Percentiles rank a stretch among this genome's conserved stretches.
phyloP scores from a whole-genome alignment of 1,140 invertebrate species.

The Bombus consobrinus region DNA sequence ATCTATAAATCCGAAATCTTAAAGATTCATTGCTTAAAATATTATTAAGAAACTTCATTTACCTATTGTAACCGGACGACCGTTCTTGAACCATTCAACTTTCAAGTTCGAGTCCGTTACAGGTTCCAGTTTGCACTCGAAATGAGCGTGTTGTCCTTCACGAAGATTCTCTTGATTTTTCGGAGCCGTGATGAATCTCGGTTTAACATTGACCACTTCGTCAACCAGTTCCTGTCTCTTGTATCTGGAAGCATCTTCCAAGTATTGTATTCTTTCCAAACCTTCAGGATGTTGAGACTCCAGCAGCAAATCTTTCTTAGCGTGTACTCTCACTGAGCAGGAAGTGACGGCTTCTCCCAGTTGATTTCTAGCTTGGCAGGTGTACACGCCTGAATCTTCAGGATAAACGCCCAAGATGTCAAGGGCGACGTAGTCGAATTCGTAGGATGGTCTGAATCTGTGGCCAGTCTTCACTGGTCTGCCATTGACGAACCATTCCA shows the following conservation, averaged over 20 bases:
- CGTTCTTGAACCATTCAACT: conserved; percentile 97
- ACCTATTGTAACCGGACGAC: conserved; percentile 92
- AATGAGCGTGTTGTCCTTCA: conserved; percentile 97
- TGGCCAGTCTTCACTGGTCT: conserved; percentile 94
- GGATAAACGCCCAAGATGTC: conserved; percentile 98
- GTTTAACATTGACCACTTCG: conserved; percentile 91
- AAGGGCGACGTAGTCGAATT: conserved; percentile 98
- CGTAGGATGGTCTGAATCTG: conserved; percentile 97
- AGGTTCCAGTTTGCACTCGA: conserved; percentile 98
- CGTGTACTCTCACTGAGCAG: conserved; percentile 93
- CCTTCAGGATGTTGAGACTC: conserved; percentile 94
- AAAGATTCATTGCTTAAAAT: fast-evolving
- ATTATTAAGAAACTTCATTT: conserved; percentile 23
- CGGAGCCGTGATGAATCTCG: conserved; percentile 92
- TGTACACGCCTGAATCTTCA: conserved; percentile 98
- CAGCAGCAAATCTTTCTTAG: conserved; percentile 92
- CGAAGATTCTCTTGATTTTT: conserved; percentile 92
- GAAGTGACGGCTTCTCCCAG: conserved; percentile 97
- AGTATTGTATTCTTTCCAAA: conserved; percentile 94
- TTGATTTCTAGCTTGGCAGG: conserved; percentile 95
- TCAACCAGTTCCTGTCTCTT: conserved; percentile 92
- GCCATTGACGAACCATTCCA: conserved; percentile 99
- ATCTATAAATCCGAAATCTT: neutral
- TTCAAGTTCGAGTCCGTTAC: conserved; percentile 96
- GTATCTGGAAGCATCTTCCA: conserved; percentile 94